Conservation (phyloP, 1,140 invertebrate genomes). For the Neodiprion fabricii region DNA sequence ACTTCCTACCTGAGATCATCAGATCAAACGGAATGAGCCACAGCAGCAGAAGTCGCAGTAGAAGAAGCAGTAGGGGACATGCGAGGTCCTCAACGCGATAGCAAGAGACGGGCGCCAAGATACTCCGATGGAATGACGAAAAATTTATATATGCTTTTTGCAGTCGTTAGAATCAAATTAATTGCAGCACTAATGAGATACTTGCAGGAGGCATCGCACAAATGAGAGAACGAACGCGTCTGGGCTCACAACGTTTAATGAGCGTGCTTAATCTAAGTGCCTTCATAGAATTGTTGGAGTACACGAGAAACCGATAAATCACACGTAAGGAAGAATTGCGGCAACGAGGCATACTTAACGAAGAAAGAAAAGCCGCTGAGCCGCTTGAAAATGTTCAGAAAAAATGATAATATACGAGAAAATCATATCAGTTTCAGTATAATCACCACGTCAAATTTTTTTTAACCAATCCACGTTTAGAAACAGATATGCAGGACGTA, state of each 20-base stretch:
- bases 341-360: background rate
- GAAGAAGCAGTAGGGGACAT: background rate
- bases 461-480: no score
- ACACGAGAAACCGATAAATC: slow-evolving; percentile 9
- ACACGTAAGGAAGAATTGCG: background rate
- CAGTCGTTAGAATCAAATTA: slow-evolving; percentile 37
- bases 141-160: slow-evolving; percentile 7
- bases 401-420: no score
- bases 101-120: background rate
- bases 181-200: slow-evolving; percentile 41
- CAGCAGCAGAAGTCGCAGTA: background rate
- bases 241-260: slow-evolving; percentile 29
- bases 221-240: slow-evolving; percentile 32
- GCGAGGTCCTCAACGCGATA: background rate
- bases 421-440: no score
- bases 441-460: no score
- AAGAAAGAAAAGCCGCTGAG: background rate
- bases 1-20: background rate
- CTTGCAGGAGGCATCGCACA: slow-evolving; percentile 29
- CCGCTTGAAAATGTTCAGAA: no score
- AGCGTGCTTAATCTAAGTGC: slow-evolving; percentile 34
- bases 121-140: background rate
- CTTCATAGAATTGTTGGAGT: slow-evolving; percentile 24
- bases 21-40: background rate
- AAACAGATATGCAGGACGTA: no score